phyloP scores from a whole-genome alignment of 1,140 invertebrate genomes.

The Trissolcus basalis region DNA sequence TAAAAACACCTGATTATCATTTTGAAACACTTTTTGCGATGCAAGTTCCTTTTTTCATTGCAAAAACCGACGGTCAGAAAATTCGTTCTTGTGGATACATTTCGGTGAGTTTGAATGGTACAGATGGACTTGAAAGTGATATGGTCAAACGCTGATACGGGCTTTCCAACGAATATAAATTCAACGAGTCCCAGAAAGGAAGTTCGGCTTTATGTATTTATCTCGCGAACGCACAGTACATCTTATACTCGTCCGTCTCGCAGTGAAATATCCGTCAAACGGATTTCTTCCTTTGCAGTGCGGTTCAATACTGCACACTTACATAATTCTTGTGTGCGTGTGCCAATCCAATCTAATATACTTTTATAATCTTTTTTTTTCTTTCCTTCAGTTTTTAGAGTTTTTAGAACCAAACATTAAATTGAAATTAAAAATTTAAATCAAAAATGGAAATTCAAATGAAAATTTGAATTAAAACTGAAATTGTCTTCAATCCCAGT shows the following conservation, averaged over 20 bases:
- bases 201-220: slow-evolving; percentile 42
- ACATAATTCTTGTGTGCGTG: slow-evolving; percentile 38
- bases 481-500: too few species aligned
- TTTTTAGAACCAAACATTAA: too few species aligned
- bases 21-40: too few species aligned
- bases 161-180: slow-evolving; percentile 43
- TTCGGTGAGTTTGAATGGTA: slow-evolving; percentile 8
- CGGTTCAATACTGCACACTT: slow-evolving; percentile 22
- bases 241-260: slow-evolving; percentile 34
- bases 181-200: slow-evolving; percentile 32
- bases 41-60: too few species aligned
- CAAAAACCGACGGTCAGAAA: neutral
- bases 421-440: too few species aligned
- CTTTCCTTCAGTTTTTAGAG: too few species aligned
- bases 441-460: too few species aligned
- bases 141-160: slow-evolving; percentile 22
- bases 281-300: slow-evolving; percentile 25
- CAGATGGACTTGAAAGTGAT: slow-evolving; percentile 25
- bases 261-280: slow-evolving; percentile 36
- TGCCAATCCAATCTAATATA: slow-evolving; percentile 23
- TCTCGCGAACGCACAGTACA: slow-evolving; percentile 29
- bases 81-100: neutral
- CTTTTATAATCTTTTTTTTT: too few species aligned
- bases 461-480: too few species aligned
- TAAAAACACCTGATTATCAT: too few species aligned